phyloP scores from a whole-genome alignment of 23 tunicate genomes.

The Oikopleura dioica region DNA sequence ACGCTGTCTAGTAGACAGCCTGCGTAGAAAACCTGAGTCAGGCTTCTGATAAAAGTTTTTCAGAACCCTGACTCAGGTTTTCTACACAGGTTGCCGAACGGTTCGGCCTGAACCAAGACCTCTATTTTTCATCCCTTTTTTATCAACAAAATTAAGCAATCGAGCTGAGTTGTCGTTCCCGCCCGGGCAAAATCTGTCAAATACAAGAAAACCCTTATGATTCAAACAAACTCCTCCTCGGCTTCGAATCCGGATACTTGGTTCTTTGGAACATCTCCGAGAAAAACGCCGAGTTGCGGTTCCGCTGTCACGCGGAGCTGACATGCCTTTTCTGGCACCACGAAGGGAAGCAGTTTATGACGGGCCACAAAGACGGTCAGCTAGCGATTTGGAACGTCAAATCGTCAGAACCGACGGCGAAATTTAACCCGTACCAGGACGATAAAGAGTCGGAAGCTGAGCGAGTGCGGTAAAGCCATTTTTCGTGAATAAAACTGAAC shows the following conservation, averaged over 20 bases:
- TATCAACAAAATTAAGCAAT: background rate
- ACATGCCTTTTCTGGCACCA: background rate
- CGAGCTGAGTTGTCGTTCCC: slow-evolving; percentile 9
- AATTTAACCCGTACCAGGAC: slow-evolving; percentile 30
- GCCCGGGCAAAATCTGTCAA: slow-evolving; percentile 39
- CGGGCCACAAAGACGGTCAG: slow-evolving; percentile 34
- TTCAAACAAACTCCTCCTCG: slow-evolving; percentile 30
- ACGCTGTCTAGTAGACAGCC: too few species aligned
- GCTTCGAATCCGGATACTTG: slow-evolving; percentile 28
- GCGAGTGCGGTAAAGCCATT: background rate
- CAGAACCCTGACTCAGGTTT: too few species aligned
- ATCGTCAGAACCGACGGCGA: slow-evolving; percentile 16
- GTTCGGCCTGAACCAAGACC: background rate
- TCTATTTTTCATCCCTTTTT: background rate
- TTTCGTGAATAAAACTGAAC: background rate
- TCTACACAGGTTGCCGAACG: too few species aligned
- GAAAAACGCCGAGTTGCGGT: slow-evolving; percentile 17
- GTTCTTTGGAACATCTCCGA: slow-evolving; percentile 40
- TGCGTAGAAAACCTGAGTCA: too few species aligned
- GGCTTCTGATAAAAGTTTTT: too few species aligned
- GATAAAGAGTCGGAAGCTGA: background rate
- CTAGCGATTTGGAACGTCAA: slow-evolving; percentile 29
- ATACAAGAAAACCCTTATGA: slow-evolving; percentile 46
- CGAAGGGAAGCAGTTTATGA: slow-evolving; percentile 34
- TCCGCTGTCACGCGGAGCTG: background rate